Evolutionary conservation across 2,113 vertebrate species (phyloP).

Genomic region (Anoplopoma fimbria): DNA sequence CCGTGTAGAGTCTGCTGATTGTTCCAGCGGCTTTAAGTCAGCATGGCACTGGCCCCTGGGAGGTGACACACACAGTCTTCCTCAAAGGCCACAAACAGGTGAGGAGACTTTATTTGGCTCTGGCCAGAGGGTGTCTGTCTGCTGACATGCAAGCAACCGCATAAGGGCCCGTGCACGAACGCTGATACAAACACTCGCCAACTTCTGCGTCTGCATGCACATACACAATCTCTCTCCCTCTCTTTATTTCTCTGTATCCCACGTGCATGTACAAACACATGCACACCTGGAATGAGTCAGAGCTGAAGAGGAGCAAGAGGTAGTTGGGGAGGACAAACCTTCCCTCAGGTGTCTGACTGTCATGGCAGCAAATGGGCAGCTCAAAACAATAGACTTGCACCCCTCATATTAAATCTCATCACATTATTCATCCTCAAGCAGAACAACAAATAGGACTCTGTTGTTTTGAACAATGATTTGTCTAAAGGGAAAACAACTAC

Average conservation of each 20-base stretch:
- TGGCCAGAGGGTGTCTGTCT: constrained; percentile 71
- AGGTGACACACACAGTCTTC: constrained; percentile 74
- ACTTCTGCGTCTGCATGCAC: constrained; percentile 1
- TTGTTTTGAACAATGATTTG: constrained; percentile 10
- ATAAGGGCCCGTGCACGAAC: constrained; percentile 16
- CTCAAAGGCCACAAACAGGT: constrained; percentile 81
- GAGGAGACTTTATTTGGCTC: constrained; percentile 80
- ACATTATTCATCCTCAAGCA: constrained; percentile 17
- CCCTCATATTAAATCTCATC: constrained; percentile 59
- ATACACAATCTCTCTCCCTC: not conserved
- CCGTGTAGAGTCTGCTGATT: constrained; percentile 69
- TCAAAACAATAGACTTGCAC: constrained; percentile 57
- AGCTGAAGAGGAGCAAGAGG: constrained; percentile 48
- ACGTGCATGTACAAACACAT: constrained; percentile 27
- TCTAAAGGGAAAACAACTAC: not conserved
- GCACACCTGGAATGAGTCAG: constrained; percentile 73
- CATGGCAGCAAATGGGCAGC: constrained; percentile 62
- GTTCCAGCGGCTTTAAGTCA: constrained; percentile 71
- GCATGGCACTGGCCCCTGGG: constrained; percentile 74
- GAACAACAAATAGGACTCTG: not conserved
- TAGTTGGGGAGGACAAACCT: constrained; percentile 64
- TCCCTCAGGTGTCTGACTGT: constrained; percentile 61
- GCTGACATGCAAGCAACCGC: constrained; percentile 50
- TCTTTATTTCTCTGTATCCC: not conserved
- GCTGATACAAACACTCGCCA: not conserved